Conservation (phyloP, 2,797 vertebrate genomes). For the Gymnocypris eckloni region DNA sequence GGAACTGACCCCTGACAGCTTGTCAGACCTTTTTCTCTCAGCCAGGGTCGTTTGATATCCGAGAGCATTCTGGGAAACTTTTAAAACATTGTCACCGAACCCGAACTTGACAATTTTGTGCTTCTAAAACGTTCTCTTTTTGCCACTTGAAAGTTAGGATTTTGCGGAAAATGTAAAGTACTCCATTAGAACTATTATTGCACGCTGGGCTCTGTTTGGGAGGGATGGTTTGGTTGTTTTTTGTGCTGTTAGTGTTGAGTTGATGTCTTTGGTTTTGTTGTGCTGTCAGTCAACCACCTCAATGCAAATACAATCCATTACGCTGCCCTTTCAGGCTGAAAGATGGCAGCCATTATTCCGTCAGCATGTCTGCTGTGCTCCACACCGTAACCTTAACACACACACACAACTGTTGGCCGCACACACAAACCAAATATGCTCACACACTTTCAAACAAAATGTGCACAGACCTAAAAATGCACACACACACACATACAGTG, state of each 20-base stretch:
- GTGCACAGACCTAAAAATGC: constrained; percentile 19
- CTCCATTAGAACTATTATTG: constrained; percentile 23
- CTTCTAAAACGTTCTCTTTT: constrained; percentile 4
- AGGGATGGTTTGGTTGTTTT: constrained; percentile 8
- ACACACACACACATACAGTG: neutral
- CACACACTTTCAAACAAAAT: constrained; percentile 7
- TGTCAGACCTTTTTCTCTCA: constrained; percentile 12
- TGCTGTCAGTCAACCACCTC: constrained; percentile 54
- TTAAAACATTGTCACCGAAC: constrained; percentile 15
- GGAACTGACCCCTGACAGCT: constrained; percentile 15
- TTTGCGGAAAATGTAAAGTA: constrained; percentile 1
- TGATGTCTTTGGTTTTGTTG: constrained; percentile 42
- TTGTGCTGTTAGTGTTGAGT: constrained; percentile 36
- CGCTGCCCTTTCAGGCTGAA: constrained; percentile 51
- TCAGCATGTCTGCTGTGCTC: constrained; percentile 42
- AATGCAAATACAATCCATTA: constrained; percentile 44
- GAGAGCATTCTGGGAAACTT: constrained; percentile 13
- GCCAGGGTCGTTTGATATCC: neutral
- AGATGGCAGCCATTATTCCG: constrained; percentile 50
- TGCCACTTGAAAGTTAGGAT: neutral
- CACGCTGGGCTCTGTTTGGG: constrained; percentile 23
- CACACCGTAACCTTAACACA: constrained; percentile 28
- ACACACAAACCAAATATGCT: constrained; percentile 21
- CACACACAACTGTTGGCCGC: constrained; percentile 24
- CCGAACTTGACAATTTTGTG: constrained; percentile 7